Conservation (phyloP, 2,797 vertebrate genomes). For the Hypotaenidia philippensis region DNA sequence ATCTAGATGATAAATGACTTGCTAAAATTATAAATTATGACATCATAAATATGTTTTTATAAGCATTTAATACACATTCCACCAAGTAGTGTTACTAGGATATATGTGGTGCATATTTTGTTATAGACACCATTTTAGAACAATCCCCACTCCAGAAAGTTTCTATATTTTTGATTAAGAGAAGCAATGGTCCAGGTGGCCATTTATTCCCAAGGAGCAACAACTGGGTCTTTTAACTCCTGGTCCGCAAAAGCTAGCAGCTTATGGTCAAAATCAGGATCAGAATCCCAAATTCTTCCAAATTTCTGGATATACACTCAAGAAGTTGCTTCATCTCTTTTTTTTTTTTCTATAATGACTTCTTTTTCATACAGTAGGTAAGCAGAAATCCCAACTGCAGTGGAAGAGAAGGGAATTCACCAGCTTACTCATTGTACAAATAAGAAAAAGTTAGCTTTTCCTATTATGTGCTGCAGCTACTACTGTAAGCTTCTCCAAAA, state of each 20-base stretch:
- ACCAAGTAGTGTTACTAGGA: background rate
- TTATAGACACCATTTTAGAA: background rate
- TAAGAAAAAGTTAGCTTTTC: background rate
- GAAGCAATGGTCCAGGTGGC: background rate
- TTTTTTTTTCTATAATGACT: background rate
- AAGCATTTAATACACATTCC: background rate
- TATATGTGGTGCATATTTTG: background rate
- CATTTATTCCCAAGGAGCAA: background rate
- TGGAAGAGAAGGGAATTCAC: background rate
- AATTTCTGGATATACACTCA: background rate
- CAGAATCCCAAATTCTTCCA: background rate
- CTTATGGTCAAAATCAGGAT: background rate
- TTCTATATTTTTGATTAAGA: background rate
- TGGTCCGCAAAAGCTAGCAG: background rate
- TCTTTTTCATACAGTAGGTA: background rate
- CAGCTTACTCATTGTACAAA: background rate
- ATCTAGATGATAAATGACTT: background rate
- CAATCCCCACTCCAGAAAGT: background rate
- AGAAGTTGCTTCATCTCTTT: background rate
- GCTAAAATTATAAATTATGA: background rate
- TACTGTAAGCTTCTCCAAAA: background rate
- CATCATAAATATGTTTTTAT: background rate
- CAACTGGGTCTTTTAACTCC: background rate
- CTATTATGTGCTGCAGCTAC: background rate
- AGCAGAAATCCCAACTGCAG: background rate